These are phyloP conservation scores for Listronotus bonariensis DNA, from an alignment of 1,140 invertebrate genomes.

Conservation along the genomic window DNA sequence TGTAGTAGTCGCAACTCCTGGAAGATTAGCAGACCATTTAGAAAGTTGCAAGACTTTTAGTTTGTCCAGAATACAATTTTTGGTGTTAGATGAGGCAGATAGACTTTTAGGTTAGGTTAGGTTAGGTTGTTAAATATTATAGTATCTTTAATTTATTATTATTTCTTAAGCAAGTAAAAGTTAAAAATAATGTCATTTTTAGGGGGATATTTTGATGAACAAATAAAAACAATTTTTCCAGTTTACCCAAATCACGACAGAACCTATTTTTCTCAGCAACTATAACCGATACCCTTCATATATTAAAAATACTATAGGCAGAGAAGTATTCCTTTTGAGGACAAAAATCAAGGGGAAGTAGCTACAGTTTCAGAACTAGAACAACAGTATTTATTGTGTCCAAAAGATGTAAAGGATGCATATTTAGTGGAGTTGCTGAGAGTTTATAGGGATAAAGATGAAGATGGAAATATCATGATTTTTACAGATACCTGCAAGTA, in stretches of 20 bases:
- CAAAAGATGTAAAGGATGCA: conserved; percentile 88
- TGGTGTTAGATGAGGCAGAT: conserved; percentile 94
- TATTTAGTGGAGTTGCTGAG: conserved; percentile 89
- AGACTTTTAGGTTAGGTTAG: conserved; percentile 56
- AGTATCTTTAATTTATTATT: neutral
- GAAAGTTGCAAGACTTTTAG: conserved; percentile 83
- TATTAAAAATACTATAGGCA: conserved; percentile 66
- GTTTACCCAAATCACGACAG: conserved; percentile 79
- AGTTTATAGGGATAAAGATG: conserved; percentile 72
- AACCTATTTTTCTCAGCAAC: conserved; percentile 96
- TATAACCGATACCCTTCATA: conserved; percentile 83
- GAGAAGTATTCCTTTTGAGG: conserved; percentile 69
- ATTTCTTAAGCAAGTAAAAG: neutral
- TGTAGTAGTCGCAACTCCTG: conserved; percentile 93
- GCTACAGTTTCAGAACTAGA: conserved; percentile 86
- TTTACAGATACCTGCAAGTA: conserved; percentile 96
- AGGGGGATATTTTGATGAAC: conserved; percentile 75
- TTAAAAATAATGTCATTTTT: neutral
- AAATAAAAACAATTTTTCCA: conserved; percentile 79
- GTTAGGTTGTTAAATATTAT: neutral
- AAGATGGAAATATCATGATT: conserved; percentile 84
- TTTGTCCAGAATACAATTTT: conserved; percentile 79
- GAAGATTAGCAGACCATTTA: conserved; percentile 85
- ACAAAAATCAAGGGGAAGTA: conserved; percentile 65
- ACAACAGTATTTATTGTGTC: conserved; percentile 89